Evolutionary conservation across 1,140 invertebrate species (phyloP).

Genomic region (Zaprionus camerounensis): DNA sequence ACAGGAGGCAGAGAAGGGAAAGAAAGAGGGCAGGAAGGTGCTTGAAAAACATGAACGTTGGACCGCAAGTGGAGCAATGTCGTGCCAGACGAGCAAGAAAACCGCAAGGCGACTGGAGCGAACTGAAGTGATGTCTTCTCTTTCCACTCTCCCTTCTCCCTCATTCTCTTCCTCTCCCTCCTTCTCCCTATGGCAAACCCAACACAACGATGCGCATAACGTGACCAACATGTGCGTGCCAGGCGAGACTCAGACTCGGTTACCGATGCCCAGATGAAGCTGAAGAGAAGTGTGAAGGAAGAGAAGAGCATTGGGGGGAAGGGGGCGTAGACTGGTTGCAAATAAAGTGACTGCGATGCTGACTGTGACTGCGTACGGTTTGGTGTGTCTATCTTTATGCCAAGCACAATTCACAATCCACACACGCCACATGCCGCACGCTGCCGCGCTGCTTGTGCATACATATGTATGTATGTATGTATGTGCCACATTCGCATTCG

Average conservation of each 20-base stretch:
- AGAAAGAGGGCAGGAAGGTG: constrained; percentile 3
- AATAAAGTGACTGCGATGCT: constrained; percentile 73
- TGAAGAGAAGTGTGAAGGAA: not conserved
- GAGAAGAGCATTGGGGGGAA: not conserved
- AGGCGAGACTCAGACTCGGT: constrained; percentile 28
- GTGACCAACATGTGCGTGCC: constrained; percentile 71
- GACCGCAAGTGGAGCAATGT: constrained; percentile 76
- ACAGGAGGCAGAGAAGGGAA: not conserved
- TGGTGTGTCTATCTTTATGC: constrained; percentile 45
- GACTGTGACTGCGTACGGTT: constrained; percentile 44
- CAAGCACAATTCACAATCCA: constrained; percentile 10
- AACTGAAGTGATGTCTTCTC: constrained; percentile 1
- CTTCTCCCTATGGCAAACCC: constrained; percentile 10
- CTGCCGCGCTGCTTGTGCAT: no score
- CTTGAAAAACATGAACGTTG: constrained; percentile 56
- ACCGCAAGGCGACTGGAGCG: constrained; percentile 54
- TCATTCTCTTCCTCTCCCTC: not conserved
- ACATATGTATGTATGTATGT: not conserved
- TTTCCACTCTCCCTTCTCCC: not conserved
- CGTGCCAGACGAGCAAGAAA: constrained; percentile 62
- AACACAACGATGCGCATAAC: constrained; percentile 50
- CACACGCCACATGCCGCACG: not conserved
- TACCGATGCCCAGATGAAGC: not conserved
- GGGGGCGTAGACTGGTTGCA: constrained; percentile 44
- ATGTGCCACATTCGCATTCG: constrained; percentile 51